Evolutionary conservation across 2,888 invertebrate genomes (phyloP), one percentile per base, ranked within the genome.

Genomic region (Uropetala carovei): DNA sequence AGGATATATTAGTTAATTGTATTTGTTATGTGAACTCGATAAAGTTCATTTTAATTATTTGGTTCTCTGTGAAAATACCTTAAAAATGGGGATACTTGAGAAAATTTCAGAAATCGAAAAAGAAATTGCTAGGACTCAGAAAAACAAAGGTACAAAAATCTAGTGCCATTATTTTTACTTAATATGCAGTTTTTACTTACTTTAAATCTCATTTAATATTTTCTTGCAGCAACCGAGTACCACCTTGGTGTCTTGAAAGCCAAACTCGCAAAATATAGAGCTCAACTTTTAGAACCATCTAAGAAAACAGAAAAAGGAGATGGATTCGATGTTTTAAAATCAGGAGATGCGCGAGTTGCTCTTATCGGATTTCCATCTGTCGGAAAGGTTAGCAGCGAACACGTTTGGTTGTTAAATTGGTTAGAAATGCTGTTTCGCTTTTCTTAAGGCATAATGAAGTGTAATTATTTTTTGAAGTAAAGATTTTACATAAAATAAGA

Each of bases 241-340:
- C 99, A 99, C 96, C 97, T 99, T 96, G 99, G 99, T 81, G 96
- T 99, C 85, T 95, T 99, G 92, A 99, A 99, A 95, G 99, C 99
- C 0, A 99, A 99, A 95, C 95, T 99, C 94, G 99, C 99, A 0
- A 99, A 99, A 94, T 99, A 99, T 95, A 96, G 99, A 64, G 98
- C 99, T 1, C 99, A 99, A 95, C 95, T 99, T 82, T 95, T 99
- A 92, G 99, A 99, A 95, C 99, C 99, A 0, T 96, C 98, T 0
- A 98, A 99, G 94, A 99, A 99, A 95, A 96, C 97, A 9, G 99
- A 98, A 93, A 99, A 99, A 95, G 99, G 99, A 43, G 98, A 98
- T 95, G 99, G 99, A 0, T 99, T 99, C 95, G 99, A 99, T 97
- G 99, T 99, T 14, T 96, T 99, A 94, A 99, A 99, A 95, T 99